Percentiles rank a stretch among this genome's conserved stretches.
Conservation (phyloP, 1,140 invertebrate species). For the Leptinotarsa undecemlineata region DNA sequence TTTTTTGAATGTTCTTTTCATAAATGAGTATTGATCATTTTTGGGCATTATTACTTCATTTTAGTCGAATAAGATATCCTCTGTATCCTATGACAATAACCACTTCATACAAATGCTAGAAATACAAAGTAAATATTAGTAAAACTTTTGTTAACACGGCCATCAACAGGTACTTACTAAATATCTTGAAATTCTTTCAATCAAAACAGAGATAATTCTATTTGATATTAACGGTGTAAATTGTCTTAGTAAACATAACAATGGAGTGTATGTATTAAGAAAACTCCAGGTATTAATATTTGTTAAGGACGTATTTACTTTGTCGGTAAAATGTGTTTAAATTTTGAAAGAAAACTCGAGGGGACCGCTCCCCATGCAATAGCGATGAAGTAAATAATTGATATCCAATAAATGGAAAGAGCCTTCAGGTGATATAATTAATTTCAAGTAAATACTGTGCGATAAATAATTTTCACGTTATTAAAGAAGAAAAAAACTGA, state of each 20-base stretch:
- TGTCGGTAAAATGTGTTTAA: background rate
- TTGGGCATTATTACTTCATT: background rate
- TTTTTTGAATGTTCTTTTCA: background rate
- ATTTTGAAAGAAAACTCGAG: background rate
- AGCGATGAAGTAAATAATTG: background rate
- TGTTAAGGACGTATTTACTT: background rate
- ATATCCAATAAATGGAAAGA: background rate
- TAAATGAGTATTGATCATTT: background rate
- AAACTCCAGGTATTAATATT: background rate
- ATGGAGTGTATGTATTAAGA: background rate
- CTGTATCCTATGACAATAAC: too few species aligned
- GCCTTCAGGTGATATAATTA: too few species aligned
- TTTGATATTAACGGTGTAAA: background rate
- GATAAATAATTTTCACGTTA: too few species aligned
- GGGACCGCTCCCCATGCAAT: background rate
- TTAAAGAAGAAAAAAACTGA: too few species aligned
- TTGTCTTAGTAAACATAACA: background rate
- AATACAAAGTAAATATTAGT: background rate
- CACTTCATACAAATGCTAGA: background rate
- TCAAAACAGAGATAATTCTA: background rate
- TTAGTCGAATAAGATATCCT: too few species aligned
- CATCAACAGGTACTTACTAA: constrained; percentile 3
- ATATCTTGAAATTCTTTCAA: background rate
- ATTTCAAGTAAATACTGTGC: too few species aligned
- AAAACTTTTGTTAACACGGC: background rate